A percentile compares a stretch with the other conserved stretches of the same genome.
Evolutionary conservation across 2,113 vertebrate genomes (phyloP).

Genomic region (Phalacrocorax carbo): DNA sequence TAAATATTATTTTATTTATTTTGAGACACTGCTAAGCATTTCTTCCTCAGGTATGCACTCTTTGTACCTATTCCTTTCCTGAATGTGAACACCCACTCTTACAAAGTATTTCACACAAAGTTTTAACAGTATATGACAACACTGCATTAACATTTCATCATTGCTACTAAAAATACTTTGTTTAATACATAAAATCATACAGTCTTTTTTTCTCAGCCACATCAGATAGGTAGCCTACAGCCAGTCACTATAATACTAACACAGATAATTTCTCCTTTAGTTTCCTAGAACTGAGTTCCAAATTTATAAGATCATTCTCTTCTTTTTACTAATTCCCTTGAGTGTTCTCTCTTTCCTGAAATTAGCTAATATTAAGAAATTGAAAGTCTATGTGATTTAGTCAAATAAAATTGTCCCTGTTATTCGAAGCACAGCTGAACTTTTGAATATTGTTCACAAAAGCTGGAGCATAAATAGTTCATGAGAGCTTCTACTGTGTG

Average conservation of each 20-base stretch:
- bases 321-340: neutral
- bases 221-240: neutral
- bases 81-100: neutral
- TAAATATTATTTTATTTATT: neutral
- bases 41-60: neutral
- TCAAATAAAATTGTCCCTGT: neutral
- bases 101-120: neutral
- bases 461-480: neutral
- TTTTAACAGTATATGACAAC: neutral
- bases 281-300: neutral
- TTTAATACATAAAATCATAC: neutral
- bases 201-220: neutral
- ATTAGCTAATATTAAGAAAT: neutral
- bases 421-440: neutral
- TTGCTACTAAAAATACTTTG: neutral
- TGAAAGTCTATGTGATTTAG: neutral
- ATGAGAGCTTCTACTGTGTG: neutral
- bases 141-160: neutral
- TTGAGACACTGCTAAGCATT: neutral
- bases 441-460: neutral
- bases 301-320: neutral
- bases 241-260: neutral
- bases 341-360: neutral
- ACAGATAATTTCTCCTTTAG: neutral
- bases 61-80: neutral